Base-by-base conservation (phyloP, 2,113 vertebrate species). In the Thalassarche chlororhynchos region DNA sequence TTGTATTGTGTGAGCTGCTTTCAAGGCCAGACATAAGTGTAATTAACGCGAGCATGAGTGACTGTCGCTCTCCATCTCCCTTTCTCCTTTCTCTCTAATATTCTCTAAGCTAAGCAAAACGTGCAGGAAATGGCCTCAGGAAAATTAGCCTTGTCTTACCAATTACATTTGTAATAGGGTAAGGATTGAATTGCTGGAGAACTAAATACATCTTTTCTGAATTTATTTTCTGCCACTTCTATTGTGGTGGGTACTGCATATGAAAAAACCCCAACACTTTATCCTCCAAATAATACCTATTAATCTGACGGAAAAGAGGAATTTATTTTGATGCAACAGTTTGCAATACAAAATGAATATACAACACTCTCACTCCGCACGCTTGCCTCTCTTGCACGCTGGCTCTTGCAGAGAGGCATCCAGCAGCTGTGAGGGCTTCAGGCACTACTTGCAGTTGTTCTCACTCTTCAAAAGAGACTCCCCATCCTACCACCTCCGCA, bases 311-410 rank as follows among this genome's bases (percentile, higher is more conserved):
- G 42, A 36, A 79, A 65, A 49, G n/a, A 55, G 26, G 71, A 83
- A 55, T 28, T 51, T 23, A 18, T 76, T 87, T 66, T 20, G n/a
- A 47, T 86, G 32, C 20, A 55, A 25, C 32, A 47, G 28, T 72
- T 86, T 36, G 25, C 21, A 81, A 44, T 38, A 31, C 16, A 17
- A 31, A 71, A 62, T 17, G 20, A 46, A 36, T 17, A 3, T 8
- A 2, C 21, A 15, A 4, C 36, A 31, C 17, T 34, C 25, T 52
- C 19, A 7, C 31, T 49, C 36, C 0, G 1, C 17, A 7, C 7
- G 2, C 36, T 54, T 38, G 40, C 10, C n/a, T 21, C 13, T 18
- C 32, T 49, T 19, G 51, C 44, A 29, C 7, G 6, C 24, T 51
- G 21, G 16, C 42, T 46, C 47, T 49, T 34, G 17, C 21, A 14